Percentiles rank a stretch among this genome's conserved stretches.
These are phyloP conservation scores for Meandrusa payeni DNA, from an alignment of 2,888 invertebrate genomes.

Conservation along the genomic window DNA sequence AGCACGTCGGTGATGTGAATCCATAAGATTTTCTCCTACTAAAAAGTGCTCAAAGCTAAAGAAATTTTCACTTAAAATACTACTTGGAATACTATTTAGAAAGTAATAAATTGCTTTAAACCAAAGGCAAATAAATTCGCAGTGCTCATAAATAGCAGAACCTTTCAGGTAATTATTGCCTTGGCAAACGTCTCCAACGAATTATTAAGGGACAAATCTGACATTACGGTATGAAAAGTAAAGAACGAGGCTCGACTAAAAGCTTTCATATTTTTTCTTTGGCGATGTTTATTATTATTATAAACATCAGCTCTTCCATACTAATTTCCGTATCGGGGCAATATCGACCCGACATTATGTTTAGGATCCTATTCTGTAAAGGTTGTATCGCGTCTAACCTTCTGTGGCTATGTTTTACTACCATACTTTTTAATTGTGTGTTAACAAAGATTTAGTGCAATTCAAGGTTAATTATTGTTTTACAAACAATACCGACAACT, in stretches of 20 bases:
- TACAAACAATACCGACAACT: too few species aligned
- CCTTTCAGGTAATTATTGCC: constrained; percentile 10
- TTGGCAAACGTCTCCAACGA: not conserved
- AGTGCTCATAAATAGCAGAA: constrained; percentile 3
- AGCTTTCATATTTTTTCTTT: constrained; percentile 29
- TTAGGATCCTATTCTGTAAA: constrained; percentile 39
- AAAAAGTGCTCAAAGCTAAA: too few species aligned
- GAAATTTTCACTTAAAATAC: too few species aligned
- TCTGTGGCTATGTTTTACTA: constrained; percentile 1
- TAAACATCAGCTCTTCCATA: constrained; percentile 41
- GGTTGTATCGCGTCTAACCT: not conserved
- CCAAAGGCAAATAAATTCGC: too few species aligned
- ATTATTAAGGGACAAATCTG: constrained; percentile 17
- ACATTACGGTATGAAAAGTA: constrained; percentile 7
- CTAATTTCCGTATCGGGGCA: constrained; percentile 51
- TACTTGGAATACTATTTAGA: too few species aligned
- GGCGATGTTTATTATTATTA: constrained; percentile 33
- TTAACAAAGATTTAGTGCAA: constrained; percentile 11
- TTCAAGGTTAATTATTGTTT: too few species aligned
- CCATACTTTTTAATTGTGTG: not conserved
- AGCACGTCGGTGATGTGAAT: too few species aligned
- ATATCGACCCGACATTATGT: constrained; percentile 42
- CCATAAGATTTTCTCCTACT: too few species aligned
- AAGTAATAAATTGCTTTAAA: too few species aligned
- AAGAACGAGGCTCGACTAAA: constrained; percentile 20